phyloP scores from a whole-genome alignment of 2,888 invertebrate genomes.

The Sclerodermus sp. region DNA sequence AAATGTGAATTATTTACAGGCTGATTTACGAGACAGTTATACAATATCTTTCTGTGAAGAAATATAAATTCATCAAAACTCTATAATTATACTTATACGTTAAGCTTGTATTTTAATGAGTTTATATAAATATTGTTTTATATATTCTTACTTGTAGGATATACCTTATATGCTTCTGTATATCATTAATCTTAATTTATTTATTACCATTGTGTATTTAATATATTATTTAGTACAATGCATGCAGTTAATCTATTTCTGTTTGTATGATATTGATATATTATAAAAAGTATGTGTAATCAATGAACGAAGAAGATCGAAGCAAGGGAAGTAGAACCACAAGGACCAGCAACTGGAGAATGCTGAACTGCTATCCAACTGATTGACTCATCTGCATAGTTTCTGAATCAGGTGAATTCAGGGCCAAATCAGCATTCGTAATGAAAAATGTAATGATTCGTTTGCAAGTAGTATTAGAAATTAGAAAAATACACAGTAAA shows the following conservation, averaged over 20 bases:
- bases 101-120: constrained; percentile 9
- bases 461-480: no score
- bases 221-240: constrained; percentile 24
- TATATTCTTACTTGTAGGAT: constrained; percentile 9
- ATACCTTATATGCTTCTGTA: constrained; percentile 10
- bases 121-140: constrained; percentile 16
- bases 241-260: constrained; percentile 18
- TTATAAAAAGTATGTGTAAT: constrained; percentile 32
- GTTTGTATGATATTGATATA: constrained; percentile 21
- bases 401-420: constrained; percentile 57
- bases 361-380: constrained; percentile 38
- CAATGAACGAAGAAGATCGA: constrained; percentile 44
- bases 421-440: constrained; percentile 56
- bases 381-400: constrained; percentile 48
- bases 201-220: constrained; percentile 16
- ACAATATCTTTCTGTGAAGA: no score
- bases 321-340: constrained; percentile 28
- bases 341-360: constrained; percentile 35
- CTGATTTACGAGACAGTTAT: no score
- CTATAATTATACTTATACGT: background rate
- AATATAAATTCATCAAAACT: background rate
- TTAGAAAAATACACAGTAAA: no score
- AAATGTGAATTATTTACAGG: no score
- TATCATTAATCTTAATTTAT: constrained; percentile 4
- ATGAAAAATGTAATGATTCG: constrained; percentile 21